Percentiles rank a stretch among this genome's conserved stretches.
Conservation (phyloP, 2,113 vertebrate species). For the Nicator chloris region DNA sequence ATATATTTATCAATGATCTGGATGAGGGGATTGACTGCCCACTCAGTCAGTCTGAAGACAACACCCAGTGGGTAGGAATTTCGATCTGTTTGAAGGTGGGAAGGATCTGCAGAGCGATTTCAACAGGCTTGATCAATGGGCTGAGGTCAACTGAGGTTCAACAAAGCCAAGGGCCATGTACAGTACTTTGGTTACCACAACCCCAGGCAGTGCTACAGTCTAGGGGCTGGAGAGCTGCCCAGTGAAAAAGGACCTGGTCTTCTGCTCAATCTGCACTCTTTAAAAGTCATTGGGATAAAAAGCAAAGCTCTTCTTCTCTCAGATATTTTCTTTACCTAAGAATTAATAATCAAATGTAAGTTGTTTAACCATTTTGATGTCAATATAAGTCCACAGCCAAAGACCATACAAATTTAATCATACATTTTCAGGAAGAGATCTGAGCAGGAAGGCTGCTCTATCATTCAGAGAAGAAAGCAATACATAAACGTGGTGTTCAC, state of each 20-base stretch:
- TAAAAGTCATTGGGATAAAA: neutral
- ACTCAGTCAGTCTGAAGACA: neutral
- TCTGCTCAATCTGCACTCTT: neutral
- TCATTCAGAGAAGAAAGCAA: neutral
- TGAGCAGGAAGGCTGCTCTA: neutral
- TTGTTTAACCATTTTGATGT: neutral
- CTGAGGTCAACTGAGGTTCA: neutral
- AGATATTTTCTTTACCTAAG: neutral
- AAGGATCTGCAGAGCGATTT: neutral
- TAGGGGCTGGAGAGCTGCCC: neutral
- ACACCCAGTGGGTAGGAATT: neutral
- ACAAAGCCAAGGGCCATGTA: neutral
- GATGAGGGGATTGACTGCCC: fast-evolving
- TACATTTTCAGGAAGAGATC: neutral
- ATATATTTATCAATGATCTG: neutral
- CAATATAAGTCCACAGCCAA: neutral
- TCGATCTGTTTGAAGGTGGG: neutral
- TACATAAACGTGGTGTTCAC: neutral
- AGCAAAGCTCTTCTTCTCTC: neutral
- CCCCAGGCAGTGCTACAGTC: neutral
- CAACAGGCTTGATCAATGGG: neutral
- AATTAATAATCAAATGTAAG: neutral
- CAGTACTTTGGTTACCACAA: neutral
- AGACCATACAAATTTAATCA: neutral
- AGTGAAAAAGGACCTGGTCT: neutral